A percentile compares a stretch with the other conserved stretches of the same genome.
These are phyloP conservation scores for Ametastegia equiseti DNA, from an alignment of 2,888 invertebrate species.

Conservation along the genomic window DNA sequence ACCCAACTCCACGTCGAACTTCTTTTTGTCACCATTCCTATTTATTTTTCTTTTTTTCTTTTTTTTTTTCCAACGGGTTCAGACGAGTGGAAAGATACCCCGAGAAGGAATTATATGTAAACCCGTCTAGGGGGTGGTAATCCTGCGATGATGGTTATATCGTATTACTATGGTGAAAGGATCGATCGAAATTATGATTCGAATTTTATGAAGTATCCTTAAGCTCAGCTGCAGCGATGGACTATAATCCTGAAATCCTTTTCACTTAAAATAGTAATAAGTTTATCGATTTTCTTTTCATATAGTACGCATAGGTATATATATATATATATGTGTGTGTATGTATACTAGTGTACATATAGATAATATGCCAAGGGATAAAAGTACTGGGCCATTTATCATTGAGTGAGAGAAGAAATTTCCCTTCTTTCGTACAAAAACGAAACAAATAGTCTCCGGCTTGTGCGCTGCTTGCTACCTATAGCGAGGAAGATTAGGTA, in stretches of 20 bases:
- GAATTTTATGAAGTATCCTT: neutral
- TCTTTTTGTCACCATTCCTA: neutral
- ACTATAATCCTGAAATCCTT: too few relatives aligned
- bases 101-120: neutral
- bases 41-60: neutral
- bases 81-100: neutral
- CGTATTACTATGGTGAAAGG: neutral
- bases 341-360: too few relatives aligned
- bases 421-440: constrained; percentile 27
- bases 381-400: constrained; percentile 10
- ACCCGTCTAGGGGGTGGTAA: neutral
- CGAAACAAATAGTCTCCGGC: constrained; percentile 29
- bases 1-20: neutral
- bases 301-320: neutral
- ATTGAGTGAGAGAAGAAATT: constrained; percentile 37
- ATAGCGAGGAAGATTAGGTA: constrained; percentile 9
- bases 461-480: too few relatives aligned
- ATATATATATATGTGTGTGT: too few relatives aligned
- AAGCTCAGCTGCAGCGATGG: too few relatives aligned
- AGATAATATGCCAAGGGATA: neutral
- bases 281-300: neutral
- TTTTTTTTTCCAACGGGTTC: neutral
- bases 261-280: neutral
- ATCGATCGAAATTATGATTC: neutral
- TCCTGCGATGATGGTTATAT: neutral